Percentiles rank a stretch among this genome's conserved stretches.
Evolutionary conservation across 2,888 invertebrate species (phyloP).

Genomic region (Cantharis lateralis): DNA sequence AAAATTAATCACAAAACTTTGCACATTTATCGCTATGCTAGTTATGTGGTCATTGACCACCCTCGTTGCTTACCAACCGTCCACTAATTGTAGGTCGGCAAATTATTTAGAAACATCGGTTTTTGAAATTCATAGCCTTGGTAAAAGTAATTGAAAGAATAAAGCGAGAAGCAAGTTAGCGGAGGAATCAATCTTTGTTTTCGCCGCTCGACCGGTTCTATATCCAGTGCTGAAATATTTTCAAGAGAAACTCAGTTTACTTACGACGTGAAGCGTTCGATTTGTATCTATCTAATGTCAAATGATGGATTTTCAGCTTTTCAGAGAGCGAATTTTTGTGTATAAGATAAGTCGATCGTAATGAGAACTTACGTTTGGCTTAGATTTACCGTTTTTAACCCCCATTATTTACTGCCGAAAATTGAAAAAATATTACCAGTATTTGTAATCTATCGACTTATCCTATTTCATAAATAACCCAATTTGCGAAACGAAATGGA

Average conservation of each 20-base stretch:
- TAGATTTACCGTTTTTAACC: not conserved
- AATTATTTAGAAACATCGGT: not conserved
- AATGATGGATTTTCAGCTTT: not conserved
- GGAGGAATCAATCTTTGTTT: conserved; percentile 17
- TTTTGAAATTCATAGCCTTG: not conserved
- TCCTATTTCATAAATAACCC: not conserved
- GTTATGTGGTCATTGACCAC: conserved; percentile 11
- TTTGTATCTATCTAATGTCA: not conserved
- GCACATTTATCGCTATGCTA: conserved; percentile 7
- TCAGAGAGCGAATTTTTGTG: not conserved
- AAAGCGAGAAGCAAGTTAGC: conserved; percentile 2
- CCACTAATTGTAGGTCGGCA: not conserved
- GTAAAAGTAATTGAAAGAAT: conserved; percentile 16
- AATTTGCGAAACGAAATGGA: not conserved
- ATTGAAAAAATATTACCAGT: not conserved
- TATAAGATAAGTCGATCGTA: not conserved
- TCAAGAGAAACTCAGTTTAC: conserved; percentile 7
- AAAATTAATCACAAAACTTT: conserved; percentile 16
- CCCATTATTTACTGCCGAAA: not conserved
- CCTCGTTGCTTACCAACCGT: not conserved
- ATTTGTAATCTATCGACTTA: not conserved
- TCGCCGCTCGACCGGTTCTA: conserved; percentile 9
- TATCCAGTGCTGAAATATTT: conserved; percentile 9
- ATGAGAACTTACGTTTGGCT: not conserved
- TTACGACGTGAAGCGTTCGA: not conserved